These are phyloP conservation scores for Chionodraco myersi DNA, from an alignment of 2,113 vertebrate species.

Conservation along the genomic window DNA sequence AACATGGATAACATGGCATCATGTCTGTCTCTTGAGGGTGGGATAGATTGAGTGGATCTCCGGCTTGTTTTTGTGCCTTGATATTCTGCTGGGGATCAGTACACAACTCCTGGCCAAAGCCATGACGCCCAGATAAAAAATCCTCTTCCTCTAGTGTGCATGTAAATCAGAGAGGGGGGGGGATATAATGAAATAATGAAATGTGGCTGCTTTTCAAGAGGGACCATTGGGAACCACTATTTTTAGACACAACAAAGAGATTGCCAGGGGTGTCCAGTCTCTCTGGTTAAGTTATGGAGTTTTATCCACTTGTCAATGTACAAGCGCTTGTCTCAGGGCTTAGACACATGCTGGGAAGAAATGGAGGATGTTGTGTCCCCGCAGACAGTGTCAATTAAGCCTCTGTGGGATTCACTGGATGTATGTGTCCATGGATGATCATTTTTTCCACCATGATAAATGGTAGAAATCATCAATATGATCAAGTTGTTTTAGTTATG, in stretches of 20 bases:
- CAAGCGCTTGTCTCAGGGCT: slow-evolving; percentile 42
- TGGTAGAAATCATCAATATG: slow-evolving; percentile 25
- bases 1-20: slow-evolving; percentile 81
- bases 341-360: slow-evolving; percentile 57
- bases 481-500: slow-evolving; percentile 36
- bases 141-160: slow-evolving; percentile 67
- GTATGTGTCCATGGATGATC: slow-evolving; percentile 32
- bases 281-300: slow-evolving; percentile 67
- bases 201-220: slow-evolving; percentile 46
- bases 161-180: slow-evolving; percentile 68
- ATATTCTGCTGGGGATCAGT: slow-evolving; percentile 71
- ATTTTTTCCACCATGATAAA: slow-evolving; percentile 26
- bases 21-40: slow-evolving; percentile 74
- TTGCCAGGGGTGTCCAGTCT: slow-evolving; percentile 77
- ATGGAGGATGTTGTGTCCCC: slow-evolving; percentile 51
- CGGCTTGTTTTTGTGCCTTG: slow-evolving; percentile 67
- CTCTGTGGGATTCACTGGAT: slow-evolving; percentile 42
- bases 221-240: slow-evolving; percentile 70
- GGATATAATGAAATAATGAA: slow-evolving; percentile 76
- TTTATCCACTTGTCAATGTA: slow-evolving; percentile 65
- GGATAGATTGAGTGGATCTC: slow-evolving; percentile 59
- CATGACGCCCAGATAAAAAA: slow-evolving; percentile 62
- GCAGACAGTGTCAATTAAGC: slow-evolving; percentile 59
- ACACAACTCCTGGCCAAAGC: slow-evolving; percentile 52
- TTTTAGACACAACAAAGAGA: slow-evolving; percentile 82